Evolutionary conservation across 2,888 invertebrate genomes (phyloP), one percentile per base, ranked within the genome.

Genomic region (Aphidius colemani): DNA sequence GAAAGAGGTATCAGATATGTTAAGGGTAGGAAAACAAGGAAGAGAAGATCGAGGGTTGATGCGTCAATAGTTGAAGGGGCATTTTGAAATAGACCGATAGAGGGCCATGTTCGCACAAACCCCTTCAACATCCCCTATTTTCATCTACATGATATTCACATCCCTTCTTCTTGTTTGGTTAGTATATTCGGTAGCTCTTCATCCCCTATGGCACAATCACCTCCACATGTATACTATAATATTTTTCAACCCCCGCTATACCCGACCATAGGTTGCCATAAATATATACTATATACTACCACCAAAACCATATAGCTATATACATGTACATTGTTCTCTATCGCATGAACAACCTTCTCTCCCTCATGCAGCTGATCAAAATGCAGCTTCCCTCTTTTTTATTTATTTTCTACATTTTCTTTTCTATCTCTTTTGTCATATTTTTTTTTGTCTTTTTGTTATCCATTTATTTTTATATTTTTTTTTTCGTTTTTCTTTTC

Each of bases 31-130:
- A 30, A 30, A 30, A 30, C 30, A 41, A 45, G 39, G 46, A 48
- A 56, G 48, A 18, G 39, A 48, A 8, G 43, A 56, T 39, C 8
- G 40, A 62, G 62, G 62, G 49, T 30, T 49, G 62, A 53, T 63
- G 59, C 58, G 43, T 58, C 59, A 59, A 63, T 63, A 59, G 53
- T 53, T 53, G 53, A 53, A n/a, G 53, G 53, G 45, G 43, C 7
- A 43, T 30, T 44, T 30, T 30, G 4, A 30, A 30, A 30, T 30
- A 30, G 30, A 61, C 68, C 66, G 59, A 63, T 67, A 63, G 66
- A 68, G 55, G 65, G 58, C 46, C 50, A 61, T 49, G 62, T 60
- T 66, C 63, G 59, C 60, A 66, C 60, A 39, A 61, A 62, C 61
- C 53, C 51, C 62, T 63, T 61, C 57, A 51, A 58, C 57, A 43